phyloP scores from a whole-genome alignment of 2,888 invertebrate species.

The Busseola fusca region DNA sequence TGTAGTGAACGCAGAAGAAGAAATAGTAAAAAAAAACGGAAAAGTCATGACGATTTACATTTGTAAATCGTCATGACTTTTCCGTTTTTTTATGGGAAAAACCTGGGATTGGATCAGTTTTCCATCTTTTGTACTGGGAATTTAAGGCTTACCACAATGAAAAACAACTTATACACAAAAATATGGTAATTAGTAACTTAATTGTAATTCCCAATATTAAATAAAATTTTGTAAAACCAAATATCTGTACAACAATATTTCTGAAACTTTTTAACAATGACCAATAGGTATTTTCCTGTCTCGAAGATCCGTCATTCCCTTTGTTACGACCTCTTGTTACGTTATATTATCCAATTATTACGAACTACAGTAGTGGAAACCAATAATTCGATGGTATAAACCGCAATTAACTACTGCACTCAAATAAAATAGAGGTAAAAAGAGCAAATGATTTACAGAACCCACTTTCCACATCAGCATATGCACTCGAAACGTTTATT shows the following conservation, averaged over 20 bases:
- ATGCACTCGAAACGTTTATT: conserved; percentile 63
- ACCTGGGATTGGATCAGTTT: conserved; percentile 11
- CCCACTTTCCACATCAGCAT: conserved; percentile 42
- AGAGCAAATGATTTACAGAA: conserved; percentile 42
- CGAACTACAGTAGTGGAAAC: conserved; percentile 36
- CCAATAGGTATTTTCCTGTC: conserved; percentile 13
- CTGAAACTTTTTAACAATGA: background rate
- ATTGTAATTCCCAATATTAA: background rate
- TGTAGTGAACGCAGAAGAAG: background rate
- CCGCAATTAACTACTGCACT: conserved; percentile 34
- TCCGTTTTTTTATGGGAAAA: conserved; percentile 15
- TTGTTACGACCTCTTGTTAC: conserved; percentile 15
- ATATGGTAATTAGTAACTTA: conserved; percentile 10
- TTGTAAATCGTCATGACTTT: too few species aligned
- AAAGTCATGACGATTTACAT: background rate
- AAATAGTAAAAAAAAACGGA: background rate
- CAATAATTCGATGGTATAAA: conserved; percentile 40
- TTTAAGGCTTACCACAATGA: conserved; percentile 21
- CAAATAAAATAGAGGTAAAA: conserved; percentile 36
- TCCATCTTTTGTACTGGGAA: background rate
- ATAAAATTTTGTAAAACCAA: background rate
- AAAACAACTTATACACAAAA: background rate
- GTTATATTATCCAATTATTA: conserved; percentile 39
- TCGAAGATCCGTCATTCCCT: conserved; percentile 6
- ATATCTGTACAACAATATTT: conserved; percentile 14